phyloP scores from a whole-genome alignment of 2,113 vertebrate genomes.

The Urocitellus parryii region DNA sequence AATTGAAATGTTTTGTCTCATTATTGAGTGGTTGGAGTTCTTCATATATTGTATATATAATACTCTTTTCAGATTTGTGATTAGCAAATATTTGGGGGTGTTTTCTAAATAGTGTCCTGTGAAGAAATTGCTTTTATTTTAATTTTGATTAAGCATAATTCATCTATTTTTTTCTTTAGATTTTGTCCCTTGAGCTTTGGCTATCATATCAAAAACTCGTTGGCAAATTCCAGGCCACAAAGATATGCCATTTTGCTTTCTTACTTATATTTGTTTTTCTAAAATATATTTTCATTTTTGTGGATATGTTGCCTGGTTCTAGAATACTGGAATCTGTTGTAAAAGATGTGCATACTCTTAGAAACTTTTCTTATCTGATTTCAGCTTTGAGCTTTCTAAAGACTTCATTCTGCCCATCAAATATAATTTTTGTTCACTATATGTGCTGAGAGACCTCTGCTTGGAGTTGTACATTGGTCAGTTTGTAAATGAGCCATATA shows the following conservation, averaged over 20 bases:
- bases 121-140: neutral
- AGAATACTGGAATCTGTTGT: neutral
- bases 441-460: neutral
- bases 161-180: neutral
- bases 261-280: constrained; percentile 4
- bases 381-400: neutral
- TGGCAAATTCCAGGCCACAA: neutral
- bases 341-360: neutral
- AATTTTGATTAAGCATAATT: neutral
- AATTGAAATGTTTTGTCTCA: neutral
- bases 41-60: neutral
- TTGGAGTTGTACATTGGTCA: neutral
- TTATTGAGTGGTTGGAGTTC: neutral
- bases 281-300: neutral
- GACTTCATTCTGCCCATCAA: neutral
- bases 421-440: neutral
- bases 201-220: neutral
- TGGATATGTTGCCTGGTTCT: neutral
- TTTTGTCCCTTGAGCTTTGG: neutral
- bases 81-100: neutral
- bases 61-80: neutral
- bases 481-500: neutral
- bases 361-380: neutral
- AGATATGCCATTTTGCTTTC: neutral
- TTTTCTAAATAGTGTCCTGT: neutral